Conservation (phyloP, 1,140 invertebrate genomes). For the Notospermus geniculatus region DNA sequence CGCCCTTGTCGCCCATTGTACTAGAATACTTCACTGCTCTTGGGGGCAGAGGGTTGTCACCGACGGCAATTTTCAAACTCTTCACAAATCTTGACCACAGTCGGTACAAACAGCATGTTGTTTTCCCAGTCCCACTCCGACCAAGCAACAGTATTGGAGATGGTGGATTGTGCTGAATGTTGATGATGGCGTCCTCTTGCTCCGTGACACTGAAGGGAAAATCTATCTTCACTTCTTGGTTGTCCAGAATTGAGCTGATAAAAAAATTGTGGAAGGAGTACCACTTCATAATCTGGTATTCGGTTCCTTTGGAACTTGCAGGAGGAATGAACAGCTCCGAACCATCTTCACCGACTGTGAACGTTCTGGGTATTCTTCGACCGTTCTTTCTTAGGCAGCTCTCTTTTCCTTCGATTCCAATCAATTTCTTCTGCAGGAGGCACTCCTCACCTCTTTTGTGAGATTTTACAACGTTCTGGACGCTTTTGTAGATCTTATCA, state of each 20-base stretch:
- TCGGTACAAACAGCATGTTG: slow-evolving; percentile 49
- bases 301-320: slow-evolving; percentile 45
- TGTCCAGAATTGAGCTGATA: slow-evolving; percentile 35
- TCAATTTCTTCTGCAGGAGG: slow-evolving; percentile 39
- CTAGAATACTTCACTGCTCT: slow-evolving; percentile 11
- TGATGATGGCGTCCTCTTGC: slow-evolving; percentile 45
- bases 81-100: slow-evolving; percentile 41
- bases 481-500: slow-evolving; percentile 27
- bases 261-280: slow-evolving; percentile 32
- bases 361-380: slow-evolving; percentile 33
- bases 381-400: no score
- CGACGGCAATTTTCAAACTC: slow-evolving; percentile 39
- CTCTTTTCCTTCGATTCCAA: slow-evolving; percentile 22
- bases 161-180: slow-evolving; percentile 32
- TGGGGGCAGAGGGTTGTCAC: slow-evolving; percentile 27
- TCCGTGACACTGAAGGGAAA: slow-evolving; percentile 50
- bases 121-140: slow-evolving; percentile 46
- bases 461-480: slow-evolving; percentile 38
- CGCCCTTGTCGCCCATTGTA: slow-evolving; percentile 8
- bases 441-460: slow-evolving; percentile 39
- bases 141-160: slow-evolving; percentile 31
- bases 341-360: slow-evolving; percentile 19
- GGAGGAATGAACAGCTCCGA: slow-evolving; percentile 36
- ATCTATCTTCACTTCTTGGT: slow-evolving; percentile 32
- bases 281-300: slow-evolving; percentile 51